These are phyloP conservation scores for Tupaia tana DNA, from an alignment of 2,113 vertebrate genomes.

Conservation along the genomic window DNA sequence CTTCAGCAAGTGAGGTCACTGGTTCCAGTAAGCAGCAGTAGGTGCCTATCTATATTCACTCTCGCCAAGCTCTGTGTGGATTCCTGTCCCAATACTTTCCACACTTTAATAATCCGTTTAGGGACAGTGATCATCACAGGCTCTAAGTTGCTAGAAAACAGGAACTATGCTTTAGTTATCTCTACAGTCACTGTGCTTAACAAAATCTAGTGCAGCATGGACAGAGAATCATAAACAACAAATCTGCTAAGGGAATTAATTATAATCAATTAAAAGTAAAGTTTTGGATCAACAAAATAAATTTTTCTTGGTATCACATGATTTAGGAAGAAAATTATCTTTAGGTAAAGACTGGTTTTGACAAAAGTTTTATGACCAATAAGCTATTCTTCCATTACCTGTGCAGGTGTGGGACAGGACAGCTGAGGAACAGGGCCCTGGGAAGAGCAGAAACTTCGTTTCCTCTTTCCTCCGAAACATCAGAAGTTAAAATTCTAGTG, in stretches of 20 bases:
- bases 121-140: not conserved
- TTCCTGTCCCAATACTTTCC: not conserved
- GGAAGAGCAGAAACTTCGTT: constrained; percentile 85
- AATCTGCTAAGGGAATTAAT: not conserved
- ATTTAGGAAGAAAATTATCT: constrained; percentile 17
- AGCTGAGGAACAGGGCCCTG: constrained; percentile 88
- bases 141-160: not conserved
- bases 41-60: not conserved
- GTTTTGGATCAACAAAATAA: constrained; percentile 17
- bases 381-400: constrained; percentile 86
- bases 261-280: not conserved
- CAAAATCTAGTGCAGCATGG: not conserved
- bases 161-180: not conserved
- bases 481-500: not conserved
- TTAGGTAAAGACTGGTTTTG: not conserved
- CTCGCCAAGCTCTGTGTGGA: not conserved
- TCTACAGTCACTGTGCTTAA: not conserved
- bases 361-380: not conserved
- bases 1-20: not conserved
- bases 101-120: not conserved
- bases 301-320: not conserved
- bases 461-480: not conserved
- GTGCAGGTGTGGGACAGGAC: constrained; percentile 91
- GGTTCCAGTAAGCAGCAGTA: not conserved
- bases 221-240: not conserved